Evolutionary conservation across 1,140 invertebrate genomes (phyloP).

Genomic region (Drosophila parabipectinata): DNA sequence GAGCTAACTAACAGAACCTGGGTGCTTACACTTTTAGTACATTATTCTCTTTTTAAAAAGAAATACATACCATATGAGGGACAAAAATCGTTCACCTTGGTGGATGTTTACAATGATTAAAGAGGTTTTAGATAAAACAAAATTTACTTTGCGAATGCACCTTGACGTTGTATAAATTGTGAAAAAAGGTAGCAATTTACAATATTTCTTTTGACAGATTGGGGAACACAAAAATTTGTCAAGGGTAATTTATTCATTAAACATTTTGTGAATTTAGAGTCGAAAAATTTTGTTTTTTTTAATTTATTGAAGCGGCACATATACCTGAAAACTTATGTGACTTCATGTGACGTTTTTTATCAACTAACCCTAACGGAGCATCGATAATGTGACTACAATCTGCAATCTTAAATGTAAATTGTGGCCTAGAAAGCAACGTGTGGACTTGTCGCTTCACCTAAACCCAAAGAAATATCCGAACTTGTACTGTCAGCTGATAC

Average conservation of each 20-base stretch:
- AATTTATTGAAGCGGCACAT: too few species aligned
- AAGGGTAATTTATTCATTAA: slow-evolving; percentile 18
- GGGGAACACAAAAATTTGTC: neutral
- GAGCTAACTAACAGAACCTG: slow-evolving; percentile 8
- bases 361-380: too few species aligned
- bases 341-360: too few species aligned
- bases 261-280: too few species aligned
- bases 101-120: slow-evolving; percentile 38
- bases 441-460: neutral
- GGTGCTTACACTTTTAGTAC: slow-evolving; percentile 26
- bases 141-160: slow-evolving; percentile 9
- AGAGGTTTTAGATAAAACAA: neutral
- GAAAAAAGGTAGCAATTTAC: neutral
- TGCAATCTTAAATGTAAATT: too few species aligned
- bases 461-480: neutral
- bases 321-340: too few species aligned
- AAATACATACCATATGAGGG: slow-evolving; percentile 21
- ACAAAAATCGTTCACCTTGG: slow-evolving; percentile 9
- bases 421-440: neutral
- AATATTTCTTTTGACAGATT: slow-evolving; percentile 17
- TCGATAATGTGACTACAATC: too few species aligned
- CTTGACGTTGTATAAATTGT: neutral
- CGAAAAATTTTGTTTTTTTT: too few species aligned
- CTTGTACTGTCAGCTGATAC: neutral
- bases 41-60: slow-evolving; percentile 15